A percentile compares a stretch with the other conserved stretches of the same genome.
Evolutionary conservation across 2,113 vertebrate species (phyloP).

Genomic region (Phrynosoma blainvillii): DNA sequence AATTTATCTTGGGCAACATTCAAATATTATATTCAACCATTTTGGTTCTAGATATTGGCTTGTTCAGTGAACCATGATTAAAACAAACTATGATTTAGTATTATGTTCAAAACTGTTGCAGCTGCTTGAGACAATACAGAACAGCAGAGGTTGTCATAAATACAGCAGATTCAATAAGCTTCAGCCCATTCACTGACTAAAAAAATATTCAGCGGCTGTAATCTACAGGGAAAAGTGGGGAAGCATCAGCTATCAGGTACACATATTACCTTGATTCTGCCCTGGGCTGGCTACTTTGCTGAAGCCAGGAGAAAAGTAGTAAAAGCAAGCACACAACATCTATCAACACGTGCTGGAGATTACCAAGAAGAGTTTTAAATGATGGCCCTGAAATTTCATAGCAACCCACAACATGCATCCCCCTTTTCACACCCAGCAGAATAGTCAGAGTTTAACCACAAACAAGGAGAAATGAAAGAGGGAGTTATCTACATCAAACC

Average conservation of each 20-base stretch:
- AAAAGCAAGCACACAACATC: neutral
- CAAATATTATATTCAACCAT: neutral
- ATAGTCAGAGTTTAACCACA: neutral
- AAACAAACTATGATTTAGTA: neutral
- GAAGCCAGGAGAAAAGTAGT: neutral
- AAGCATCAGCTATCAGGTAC: neutral
- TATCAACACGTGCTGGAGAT: neutral
- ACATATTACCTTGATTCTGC: neutral
- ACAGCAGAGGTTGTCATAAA: neutral
- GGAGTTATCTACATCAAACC: neutral
- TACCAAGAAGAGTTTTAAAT: neutral
- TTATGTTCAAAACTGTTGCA: neutral
- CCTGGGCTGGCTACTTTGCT: neutral
- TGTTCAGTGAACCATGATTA: neutral
- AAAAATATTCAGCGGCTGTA: neutral
- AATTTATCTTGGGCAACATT: neutral
- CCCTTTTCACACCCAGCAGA: neutral
- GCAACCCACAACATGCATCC: neutral
- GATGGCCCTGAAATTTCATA: neutral
- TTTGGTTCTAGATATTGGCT: neutral
- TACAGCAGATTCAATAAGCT: neutral
- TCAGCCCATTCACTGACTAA: neutral
- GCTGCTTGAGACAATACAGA: too few species aligned
- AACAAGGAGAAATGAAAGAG: neutral
- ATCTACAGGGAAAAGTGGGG: neutral